Conservation (phyloP, 1,140 invertebrate species). For the Drosophila pseudoobscura region DNA sequence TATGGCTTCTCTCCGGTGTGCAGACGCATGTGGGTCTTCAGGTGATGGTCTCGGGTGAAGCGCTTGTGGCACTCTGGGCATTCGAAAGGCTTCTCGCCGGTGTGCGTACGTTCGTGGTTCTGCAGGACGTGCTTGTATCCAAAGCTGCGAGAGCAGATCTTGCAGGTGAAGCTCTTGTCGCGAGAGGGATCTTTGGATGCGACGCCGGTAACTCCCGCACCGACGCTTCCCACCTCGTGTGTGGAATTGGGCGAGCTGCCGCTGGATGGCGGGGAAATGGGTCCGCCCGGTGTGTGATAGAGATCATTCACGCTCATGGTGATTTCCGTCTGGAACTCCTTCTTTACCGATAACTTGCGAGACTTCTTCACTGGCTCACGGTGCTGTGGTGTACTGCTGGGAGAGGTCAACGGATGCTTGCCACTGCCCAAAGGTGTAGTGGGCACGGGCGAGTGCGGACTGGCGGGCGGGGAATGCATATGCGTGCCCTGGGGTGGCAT, state of each 20-base stretch:
- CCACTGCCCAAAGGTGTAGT: conserved; percentile 43
- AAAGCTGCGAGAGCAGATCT: conserved; percentile 93
- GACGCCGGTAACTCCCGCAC: conserved; percentile 66
- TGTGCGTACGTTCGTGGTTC: conserved; percentile 98
- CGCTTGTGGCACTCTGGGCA: conserved; percentile 96
- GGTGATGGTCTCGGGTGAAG: conserved; percentile 97
- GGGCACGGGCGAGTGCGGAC: conserved; percentile 69
- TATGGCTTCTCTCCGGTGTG: conserved; percentile 98
- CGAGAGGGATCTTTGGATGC: conserved; percentile 85
- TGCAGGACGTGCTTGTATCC: conserved; percentile 97
- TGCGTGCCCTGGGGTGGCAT: conserved; percentile 73
- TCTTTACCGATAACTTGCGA: conserved; percentile 81
- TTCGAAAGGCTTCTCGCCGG: conserved; percentile 98
- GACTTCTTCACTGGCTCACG: conserved; percentile 77
- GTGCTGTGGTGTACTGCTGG: conserved; percentile 70
- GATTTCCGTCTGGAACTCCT: conserved; percentile 77
- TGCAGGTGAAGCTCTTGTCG: conserved; percentile 94
- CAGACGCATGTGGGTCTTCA: conserved; percentile 96
- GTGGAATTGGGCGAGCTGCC: conserved; percentile 84
- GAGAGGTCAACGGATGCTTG: conserved; percentile 67
- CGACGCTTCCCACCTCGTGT: conserved; percentile 36
- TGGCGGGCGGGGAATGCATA: conserved; percentile 76
- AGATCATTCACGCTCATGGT: conserved; percentile 73
- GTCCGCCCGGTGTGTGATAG: conserved; percentile 83
- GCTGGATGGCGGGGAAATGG: conserved; percentile 84